Conservation (phyloP, 1,140 invertebrate genomes). For the Anthonomus grandis region DNA sequence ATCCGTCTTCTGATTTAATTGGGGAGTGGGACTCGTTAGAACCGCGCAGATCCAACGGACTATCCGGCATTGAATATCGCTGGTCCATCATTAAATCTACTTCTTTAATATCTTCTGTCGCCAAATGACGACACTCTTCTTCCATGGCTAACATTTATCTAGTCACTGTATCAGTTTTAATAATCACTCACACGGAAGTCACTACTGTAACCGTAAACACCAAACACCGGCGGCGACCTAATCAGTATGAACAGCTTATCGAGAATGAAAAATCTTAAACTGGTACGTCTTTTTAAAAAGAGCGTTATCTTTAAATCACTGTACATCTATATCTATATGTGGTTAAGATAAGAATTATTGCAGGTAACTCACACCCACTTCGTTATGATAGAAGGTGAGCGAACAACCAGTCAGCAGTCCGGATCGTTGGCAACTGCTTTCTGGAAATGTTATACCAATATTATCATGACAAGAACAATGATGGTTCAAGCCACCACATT, state of each 20-base stretch:
- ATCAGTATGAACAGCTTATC: conserved; percentile 10
- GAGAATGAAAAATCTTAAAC: conserved; percentile 8
- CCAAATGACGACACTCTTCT: conserved; percentile 37
- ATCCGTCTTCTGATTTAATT: conserved; percentile 36
- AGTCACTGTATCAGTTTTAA: not conserved
- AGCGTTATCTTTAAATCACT: conserved; percentile 27
- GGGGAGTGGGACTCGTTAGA: conserved; percentile 24
- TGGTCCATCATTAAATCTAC: conserved; percentile 36
- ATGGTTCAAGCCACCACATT: conserved; percentile 50
- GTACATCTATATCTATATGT: conserved; percentile 11
- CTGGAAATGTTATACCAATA: conserved; percentile 50
- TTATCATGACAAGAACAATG: conserved; percentile 51
- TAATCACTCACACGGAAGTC: too few species aligned
- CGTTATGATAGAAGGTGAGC: conserved; percentile 3
- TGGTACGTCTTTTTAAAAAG: conserved; percentile 21
- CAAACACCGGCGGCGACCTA: too few species aligned
- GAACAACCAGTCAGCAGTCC: conserved; percentile 15
- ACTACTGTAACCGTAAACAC: too few species aligned
- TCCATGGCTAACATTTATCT: conserved; percentile 43
- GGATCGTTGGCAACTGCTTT: conserved; percentile 37
- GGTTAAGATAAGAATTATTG: conserved; percentile 22
- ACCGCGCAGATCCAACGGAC: conserved; percentile 45
- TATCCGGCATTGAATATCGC: conserved; percentile 36
- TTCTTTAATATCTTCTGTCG: conserved; percentile 28
- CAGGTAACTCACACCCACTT: conserved; percentile 18